Evolutionary conservation across 2,797 vertebrate species (phyloP).

Genomic region (Jordanella pulchra): DNA sequence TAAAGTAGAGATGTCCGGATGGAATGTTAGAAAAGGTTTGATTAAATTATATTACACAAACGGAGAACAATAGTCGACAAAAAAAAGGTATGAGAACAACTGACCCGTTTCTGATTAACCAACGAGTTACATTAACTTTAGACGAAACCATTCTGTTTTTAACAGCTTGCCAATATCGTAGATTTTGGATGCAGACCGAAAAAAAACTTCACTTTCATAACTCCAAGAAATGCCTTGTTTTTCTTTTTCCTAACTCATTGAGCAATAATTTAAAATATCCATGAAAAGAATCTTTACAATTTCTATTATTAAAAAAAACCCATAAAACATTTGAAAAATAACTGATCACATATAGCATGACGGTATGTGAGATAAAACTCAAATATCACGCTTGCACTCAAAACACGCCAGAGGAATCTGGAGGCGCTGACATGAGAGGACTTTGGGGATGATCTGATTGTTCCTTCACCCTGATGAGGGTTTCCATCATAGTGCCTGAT

Average conservation of each 20-base stretch:
- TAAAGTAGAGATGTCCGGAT: too few relatives aligned
- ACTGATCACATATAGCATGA: slow-evolving; percentile 1
- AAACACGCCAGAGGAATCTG: slow-evolving; percentile 30
- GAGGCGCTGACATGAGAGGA: slow-evolving; percentile 28
- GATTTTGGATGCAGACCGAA: too few relatives aligned
- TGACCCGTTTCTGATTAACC: too few relatives aligned
- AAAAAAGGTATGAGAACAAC: too few relatives aligned
- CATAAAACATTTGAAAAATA: slow-evolving; percentile 14
- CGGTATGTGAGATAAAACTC: neutral
- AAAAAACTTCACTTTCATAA: neutral
- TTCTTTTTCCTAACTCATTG: neutral
- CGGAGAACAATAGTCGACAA: too few relatives aligned
- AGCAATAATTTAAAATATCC: neutral
- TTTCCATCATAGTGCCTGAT: slow-evolving; percentile 62
- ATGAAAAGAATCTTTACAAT: neutral
- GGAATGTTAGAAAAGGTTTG: too few relatives aligned
- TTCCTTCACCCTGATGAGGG: slow-evolving; percentile 46
- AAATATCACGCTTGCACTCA: neutral
- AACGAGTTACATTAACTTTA: too few relatives aligned
- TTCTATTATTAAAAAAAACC: neutral
- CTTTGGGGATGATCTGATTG: slow-evolving; percentile 44
- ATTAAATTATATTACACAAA: too few relatives aligned
- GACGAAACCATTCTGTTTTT: too few relatives aligned
- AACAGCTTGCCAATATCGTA: too few relatives aligned
- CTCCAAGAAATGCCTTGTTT: neutral